A percentile compares a stretch with the other conserved stretches of the same genome.
Conservation (phyloP, 2,113 vertebrate genomes). For the Redunca redunca region DNA sequence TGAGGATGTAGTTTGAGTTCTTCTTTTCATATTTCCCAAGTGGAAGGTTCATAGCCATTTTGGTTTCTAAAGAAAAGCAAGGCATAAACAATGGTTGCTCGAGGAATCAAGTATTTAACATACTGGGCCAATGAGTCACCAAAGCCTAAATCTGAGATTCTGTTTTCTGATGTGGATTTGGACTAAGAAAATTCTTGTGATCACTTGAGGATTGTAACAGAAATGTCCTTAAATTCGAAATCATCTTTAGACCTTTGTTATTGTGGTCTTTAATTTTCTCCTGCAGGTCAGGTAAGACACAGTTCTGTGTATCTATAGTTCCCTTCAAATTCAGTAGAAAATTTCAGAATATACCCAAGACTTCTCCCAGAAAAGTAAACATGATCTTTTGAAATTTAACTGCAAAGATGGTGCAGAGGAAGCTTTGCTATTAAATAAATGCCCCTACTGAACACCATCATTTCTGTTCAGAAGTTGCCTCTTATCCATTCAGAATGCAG, state of each 20-base stretch:
- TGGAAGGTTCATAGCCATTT: neutral
- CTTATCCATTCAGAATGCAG: constrained; percentile 95
- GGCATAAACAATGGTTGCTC: neutral
- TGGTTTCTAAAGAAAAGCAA: neutral
- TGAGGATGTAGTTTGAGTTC: neutral
- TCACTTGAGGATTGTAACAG: neutral
- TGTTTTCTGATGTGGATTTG: neutral
- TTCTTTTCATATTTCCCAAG: neutral
- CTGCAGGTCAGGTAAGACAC: neutral
- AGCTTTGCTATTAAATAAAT: neutral
- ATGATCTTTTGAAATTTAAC: neutral
- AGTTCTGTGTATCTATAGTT: neutral
- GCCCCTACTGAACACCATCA: accelerated
- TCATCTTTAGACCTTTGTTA: neutral
- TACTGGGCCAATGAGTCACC: neutral
- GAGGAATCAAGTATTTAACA: neutral
- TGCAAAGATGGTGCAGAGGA: neutral
- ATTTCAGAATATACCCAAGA: neutral
- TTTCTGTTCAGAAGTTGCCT: constrained; percentile 53
- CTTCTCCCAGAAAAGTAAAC: neutral
- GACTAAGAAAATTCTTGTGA: neutral
- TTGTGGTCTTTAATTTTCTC: neutral
- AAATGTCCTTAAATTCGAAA: neutral
- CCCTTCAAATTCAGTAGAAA: neutral
- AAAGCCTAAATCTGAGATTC: neutral